Base-by-base conservation (phyloP, 2,797 vertebrate species). In the Amniataba percoides region DNA sequence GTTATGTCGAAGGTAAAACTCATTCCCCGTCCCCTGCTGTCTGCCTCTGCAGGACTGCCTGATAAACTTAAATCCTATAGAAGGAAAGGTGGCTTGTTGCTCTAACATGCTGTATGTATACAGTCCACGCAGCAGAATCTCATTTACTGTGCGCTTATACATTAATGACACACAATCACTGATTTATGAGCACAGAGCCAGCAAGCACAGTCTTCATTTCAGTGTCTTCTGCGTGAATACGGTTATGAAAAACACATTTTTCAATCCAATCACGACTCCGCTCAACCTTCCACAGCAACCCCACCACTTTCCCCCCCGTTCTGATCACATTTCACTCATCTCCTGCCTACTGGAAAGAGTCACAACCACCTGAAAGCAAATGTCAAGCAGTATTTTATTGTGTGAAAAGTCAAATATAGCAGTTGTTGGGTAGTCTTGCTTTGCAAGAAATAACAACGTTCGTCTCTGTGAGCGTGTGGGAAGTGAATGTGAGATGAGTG, bases 401-500 rank as follows among this genome's bases (percentile, higher is more conserved):
- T 59, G 36, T 43, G 43, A 77, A 75, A 12, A 25, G 66, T 62
- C 4, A 25, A 27, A 74, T 45, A 36, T 1, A 60, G 66, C 1
- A 60, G 66, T 55, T 23, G 46, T 23, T 13, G n/a, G 12, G 42
- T 31, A 27, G 25, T 71, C 45, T 23, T 14, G 58, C 31, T 68
- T 46, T 52, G 53, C 74, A 16, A 42, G 63, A 10, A 64, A 56
- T 12, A 55, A n/a, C 62, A 75, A 3, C 39, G 49, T 67, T 63
- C 57, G 49, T 56, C 55, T 58, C 51, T 79, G 43, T 19, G 43
- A 77, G 31, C 61, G n/a, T 58, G 80, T 62, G 82, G 83, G 70
- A 75, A 62, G 78, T n/a, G 46, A 25, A 71, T 42, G 69, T 56
- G 71, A 72, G 73, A 67, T 34, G 16, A 70, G 69, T 52, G 31